These are phyloP conservation scores for Erinaceus europaeus DNA, from an alignment of 2,113 vertebrate genomes.

Conservation along the genomic window DNA sequence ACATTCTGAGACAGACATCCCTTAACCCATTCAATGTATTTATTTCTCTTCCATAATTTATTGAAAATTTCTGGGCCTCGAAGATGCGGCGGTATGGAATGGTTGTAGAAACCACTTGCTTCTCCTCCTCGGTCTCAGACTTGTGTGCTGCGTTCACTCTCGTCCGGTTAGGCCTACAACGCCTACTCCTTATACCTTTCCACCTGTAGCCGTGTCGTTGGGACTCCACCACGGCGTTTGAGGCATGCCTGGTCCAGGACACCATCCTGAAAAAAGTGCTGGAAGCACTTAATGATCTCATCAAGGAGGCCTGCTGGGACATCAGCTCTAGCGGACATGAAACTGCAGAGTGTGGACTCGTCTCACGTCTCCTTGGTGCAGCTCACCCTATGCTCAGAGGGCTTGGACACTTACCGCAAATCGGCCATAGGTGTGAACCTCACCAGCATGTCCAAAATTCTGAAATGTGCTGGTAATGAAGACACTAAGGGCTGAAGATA, in stretches of 20 bases:
- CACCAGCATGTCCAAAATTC: slow-evolving; percentile 92
- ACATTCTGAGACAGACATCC: too few relatives aligned
- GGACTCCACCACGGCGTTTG: slow-evolving; percentile 87
- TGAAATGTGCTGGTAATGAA: slow-evolving; percentile 91
- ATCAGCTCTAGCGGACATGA: slow-evolving; percentile 96
- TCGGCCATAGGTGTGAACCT: slow-evolving; percentile 93
- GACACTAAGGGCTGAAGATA: slow-evolving; percentile 92
- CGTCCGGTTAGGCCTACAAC: slow-evolving; percentile 37
- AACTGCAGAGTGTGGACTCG: slow-evolving; percentile 98
- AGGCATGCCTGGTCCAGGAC: slow-evolving; percentile 95
- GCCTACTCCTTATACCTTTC: background rate
- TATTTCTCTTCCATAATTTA: too few relatives aligned
- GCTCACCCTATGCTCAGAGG: slow-evolving; percentile 90
- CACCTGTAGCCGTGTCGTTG: background rate
- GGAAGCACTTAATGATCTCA: slow-evolving; percentile 97
- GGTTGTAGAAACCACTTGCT: rapidly evolving
- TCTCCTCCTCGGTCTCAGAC: rapidly evolving
- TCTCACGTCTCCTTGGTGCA: slow-evolving; percentile 98
- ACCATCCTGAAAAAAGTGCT: slow-evolving; percentile 97
- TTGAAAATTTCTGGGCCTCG: too few relatives aligned
- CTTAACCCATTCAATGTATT: too few relatives aligned
- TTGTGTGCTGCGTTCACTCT: background rate
- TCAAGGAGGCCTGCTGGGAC: slow-evolving; percentile 99
- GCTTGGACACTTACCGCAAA: slow-evolving; percentile 92
- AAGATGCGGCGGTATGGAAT: slow-evolving; percentile 32